phyloP scores from a whole-genome alignment of 2,888 invertebrate genomes.

The Iselma pallidipennis region DNA sequence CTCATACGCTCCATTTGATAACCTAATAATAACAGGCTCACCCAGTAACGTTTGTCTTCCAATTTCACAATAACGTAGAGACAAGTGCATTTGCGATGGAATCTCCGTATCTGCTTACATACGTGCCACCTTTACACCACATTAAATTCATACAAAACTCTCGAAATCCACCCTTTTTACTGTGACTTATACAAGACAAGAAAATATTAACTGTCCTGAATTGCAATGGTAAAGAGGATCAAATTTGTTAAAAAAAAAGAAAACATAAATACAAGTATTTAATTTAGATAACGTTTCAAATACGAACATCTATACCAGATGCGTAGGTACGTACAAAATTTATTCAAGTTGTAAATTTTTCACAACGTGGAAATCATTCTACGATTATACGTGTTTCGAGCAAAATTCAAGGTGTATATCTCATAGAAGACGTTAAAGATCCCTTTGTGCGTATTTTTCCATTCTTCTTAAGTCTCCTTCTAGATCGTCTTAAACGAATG shows the following conservation, averaged over 20 bases:
- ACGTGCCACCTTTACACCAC: too few relatives aligned
- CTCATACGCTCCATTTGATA: constrained; percentile 22
- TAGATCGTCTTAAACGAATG: neutral
- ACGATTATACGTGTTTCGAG: neutral
- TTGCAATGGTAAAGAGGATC: too few relatives aligned
- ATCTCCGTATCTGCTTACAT: too few relatives aligned
- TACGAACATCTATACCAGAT: too few relatives aligned
- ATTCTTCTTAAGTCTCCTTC: neutral
- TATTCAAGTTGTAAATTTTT: too few relatives aligned
- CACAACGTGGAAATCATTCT: neutral
- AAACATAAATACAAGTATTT: too few relatives aligned
- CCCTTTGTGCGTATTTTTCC: neutral
- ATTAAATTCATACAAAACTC: neutral
- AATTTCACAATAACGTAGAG: neutral
- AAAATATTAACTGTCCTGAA: too few relatives aligned
- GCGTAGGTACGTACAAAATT: neutral
- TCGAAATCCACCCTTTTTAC: too few relatives aligned
- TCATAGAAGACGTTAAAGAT: neutral
- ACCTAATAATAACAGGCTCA: constrained; percentile 14
- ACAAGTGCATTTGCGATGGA: neutral
- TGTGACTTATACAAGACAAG: too few relatives aligned
- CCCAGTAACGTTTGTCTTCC: neutral
- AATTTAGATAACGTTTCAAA: neutral
- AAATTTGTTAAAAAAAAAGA: too few relatives aligned
- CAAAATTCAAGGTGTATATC: neutral